Percentiles rank a stretch among this genome's conserved stretches.
Evolutionary conservation across 2,797 vertebrate genomes (phyloP).

Genomic region (Gobio occitaniae): DNA sequence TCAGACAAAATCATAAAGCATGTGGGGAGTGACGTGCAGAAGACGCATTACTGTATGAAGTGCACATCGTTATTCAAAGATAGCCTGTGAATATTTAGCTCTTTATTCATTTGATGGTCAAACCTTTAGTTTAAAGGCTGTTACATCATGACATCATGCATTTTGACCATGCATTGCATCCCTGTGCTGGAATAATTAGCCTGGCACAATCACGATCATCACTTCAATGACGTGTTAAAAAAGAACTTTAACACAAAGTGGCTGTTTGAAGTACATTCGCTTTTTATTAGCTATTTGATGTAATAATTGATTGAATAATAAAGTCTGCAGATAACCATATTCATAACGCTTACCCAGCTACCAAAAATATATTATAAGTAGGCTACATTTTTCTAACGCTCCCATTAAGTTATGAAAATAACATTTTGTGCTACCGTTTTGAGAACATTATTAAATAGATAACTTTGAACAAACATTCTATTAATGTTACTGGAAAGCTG

Average conservation of each 20-base stretch:
- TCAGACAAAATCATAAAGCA: not conserved
- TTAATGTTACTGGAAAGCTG: not conserved
- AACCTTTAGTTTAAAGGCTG: not conserved
- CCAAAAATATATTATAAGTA: not conserved
- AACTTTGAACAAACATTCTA: not conserved
- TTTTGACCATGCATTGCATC: not conserved
- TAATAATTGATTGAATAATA: not conserved
- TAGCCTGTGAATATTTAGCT: not conserved
- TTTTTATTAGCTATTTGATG: not conserved
- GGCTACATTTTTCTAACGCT: no score
- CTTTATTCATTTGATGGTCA: not conserved
- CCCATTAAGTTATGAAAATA: no score
- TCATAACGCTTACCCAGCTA: not conserved
- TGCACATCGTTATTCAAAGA: constrained; percentile 20
- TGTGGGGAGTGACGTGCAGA: not conserved
- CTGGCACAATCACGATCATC: not conserved
- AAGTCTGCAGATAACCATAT: not conserved
- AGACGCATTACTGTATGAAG: not conserved
- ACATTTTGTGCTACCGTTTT: not conserved
- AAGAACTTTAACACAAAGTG: not conserved
- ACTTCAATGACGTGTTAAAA: not conserved
- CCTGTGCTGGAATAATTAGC: not conserved
- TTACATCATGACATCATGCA: not conserved
- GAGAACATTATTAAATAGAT: not conserved
- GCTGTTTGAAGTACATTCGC: not conserved